Conservation (phyloP, 2,888 invertebrate genomes). For the Melanotus villosus region DNA sequence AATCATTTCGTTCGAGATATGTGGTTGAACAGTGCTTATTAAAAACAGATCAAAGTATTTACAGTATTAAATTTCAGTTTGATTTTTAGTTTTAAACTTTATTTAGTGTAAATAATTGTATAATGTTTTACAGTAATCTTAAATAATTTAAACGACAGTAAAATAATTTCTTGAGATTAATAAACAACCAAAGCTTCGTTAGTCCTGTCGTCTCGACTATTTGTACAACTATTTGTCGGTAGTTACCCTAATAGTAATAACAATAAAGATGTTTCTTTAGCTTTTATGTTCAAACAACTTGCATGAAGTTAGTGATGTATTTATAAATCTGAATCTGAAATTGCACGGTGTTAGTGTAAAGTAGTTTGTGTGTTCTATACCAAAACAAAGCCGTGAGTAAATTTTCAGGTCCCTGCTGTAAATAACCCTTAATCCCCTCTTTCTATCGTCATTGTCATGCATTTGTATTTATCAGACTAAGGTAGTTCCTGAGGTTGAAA, state of each 20-base stretch:
- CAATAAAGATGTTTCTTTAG: too few species aligned
- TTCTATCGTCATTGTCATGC: conserved; percentile 6
- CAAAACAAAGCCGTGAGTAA: conserved; percentile 45
- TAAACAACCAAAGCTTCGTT: too few species aligned
- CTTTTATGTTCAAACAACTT: too few species aligned
- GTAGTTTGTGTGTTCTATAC: conserved; percentile 17
- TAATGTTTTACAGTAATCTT: too few species aligned
- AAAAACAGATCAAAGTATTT: conserved; percentile 8
- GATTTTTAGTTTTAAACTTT: not conserved
- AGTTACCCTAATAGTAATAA: too few species aligned
- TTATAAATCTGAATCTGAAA: not conserved
- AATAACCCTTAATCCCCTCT: conserved; percentile 26
- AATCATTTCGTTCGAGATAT: not conserved
- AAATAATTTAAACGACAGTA: too few species aligned
- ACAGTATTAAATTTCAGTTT: not conserved
- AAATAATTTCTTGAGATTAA: too few species aligned
- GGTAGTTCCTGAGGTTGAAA: not conserved
- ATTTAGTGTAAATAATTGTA: not conserved
- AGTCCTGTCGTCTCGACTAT: too few species aligned
- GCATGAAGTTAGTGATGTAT: too few species aligned
- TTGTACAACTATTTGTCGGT: too few species aligned
- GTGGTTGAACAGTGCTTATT: not conserved
- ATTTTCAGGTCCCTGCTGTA: conserved; percentile 41
- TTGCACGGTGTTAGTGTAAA: conserved; percentile 25
- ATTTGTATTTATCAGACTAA: not conserved